These are phyloP conservation scores for Leucophenga montana DNA, from an alignment of 2,888 invertebrate species.

Conservation along the genomic window DNA sequence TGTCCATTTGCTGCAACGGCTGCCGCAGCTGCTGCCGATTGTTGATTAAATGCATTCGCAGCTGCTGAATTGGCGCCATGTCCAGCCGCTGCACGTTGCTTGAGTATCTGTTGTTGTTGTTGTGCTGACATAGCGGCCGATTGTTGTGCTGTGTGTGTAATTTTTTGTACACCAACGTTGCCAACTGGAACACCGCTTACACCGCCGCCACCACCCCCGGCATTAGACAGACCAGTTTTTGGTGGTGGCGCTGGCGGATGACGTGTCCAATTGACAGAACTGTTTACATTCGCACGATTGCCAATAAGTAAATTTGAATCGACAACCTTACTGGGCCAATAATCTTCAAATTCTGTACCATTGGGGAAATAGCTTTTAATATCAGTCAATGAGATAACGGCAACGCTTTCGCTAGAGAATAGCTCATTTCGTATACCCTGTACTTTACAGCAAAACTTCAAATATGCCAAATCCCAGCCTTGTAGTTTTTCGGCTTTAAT, in stretches of 20 bases:
- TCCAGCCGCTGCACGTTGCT: slow-evolving; percentile 59
- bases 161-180: slow-evolving; percentile 44
- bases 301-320: slow-evolving; percentile 84
- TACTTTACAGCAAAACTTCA: slow-evolving; percentile 95
- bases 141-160: slow-evolving; percentile 50
- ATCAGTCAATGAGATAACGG: slow-evolving; percentile 91
- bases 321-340: slow-evolving; percentile 92
- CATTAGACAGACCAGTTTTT: slow-evolving; percentile 54
- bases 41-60: slow-evolving; percentile 55
- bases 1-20: slow-evolving; percentile 49
- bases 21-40: slow-evolving; percentile 48
- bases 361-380: slow-evolving; percentile 93
- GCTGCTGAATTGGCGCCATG: slow-evolving; percentile 55
- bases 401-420: slow-evolving; percentile 92
- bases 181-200: slow-evolving; percentile 19
- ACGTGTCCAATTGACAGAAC: slow-evolving; percentile 84
- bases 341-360: slow-evolving; percentile 91
- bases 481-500: slow-evolving; percentile 89
- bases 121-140: slow-evolving; percentile 48
- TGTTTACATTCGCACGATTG: slow-evolving; percentile 76
- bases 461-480: slow-evolving; percentile 93
- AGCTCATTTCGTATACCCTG: slow-evolving; percentile 93
- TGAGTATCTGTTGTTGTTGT: slow-evolving; percentile 61
- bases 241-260: slow-evolving; percentile 83
- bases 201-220: slow-evolving; percentile 49